Evolutionary conservation across 1,140 invertebrate species (phyloP), one percentile per base, ranked within the genome.

Genomic region (Antheraea mylitta): DNA sequence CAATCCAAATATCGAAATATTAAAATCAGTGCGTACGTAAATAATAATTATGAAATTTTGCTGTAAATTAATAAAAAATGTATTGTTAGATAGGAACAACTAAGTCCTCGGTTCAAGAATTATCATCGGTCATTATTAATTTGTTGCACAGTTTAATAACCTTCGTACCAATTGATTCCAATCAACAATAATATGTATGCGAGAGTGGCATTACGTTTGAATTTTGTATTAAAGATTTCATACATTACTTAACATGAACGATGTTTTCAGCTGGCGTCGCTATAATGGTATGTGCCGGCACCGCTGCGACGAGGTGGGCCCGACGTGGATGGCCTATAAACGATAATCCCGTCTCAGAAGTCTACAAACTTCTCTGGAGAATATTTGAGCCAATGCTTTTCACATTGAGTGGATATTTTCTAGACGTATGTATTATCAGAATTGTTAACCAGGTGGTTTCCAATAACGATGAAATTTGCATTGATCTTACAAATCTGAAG

Each of bases 341-440:
- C 78, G 95, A 96, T 68, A 97, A 98, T 86, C 95, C 96, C 0
- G 96, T 98, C 0, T 94, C 95, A 4, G 96, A 96, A 11, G 95
- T 96, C 7, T 97, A 97, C 75, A 96, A 96, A 86, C 95, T 97
- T 60, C 95, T 98, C 68, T 99, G 98, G 98, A 95, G 96, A 93
- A 95, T 98, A 63, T 97, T 98, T 78, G 97, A 99, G 87, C 97
- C 98, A 0, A 96, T 98, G 74, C 93, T 99, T 0, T 99, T 99
- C 89, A 96, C 96, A 10, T 91, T 99, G 7, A 99, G 98, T 61
- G 98, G 98, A 36, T 92, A 90, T 70, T 90, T 76, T 67, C 77
- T 92, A 58, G 82, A 92, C 75, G 88, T 91, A 82, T 72, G 68
- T 70, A 42, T 75, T 13, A 42, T 36, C 16, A 37, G 38, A 42